Evolutionary conservation across 2,888 invertebrate genomes (phyloP).

Genomic region (Pterobdella sp.): DNA sequence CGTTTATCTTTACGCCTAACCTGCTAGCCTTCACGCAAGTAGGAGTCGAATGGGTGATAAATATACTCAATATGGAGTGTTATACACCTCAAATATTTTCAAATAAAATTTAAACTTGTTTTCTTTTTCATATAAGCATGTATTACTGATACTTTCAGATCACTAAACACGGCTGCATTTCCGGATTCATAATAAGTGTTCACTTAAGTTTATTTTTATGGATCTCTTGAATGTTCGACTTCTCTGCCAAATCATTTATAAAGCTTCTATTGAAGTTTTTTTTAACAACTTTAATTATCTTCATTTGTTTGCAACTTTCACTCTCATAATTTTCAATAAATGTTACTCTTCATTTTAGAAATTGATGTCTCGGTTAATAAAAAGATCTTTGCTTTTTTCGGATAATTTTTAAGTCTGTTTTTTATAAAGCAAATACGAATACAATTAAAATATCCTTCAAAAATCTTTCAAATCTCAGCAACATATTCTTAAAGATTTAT

Average conservation of each 20-base stretch:
- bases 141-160: not conserved
- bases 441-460: no score
- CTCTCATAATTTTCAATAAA: not conserved
- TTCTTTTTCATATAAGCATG: no score
- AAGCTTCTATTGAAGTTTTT: not conserved
- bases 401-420: not conserved
- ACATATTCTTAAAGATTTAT: not conserved
- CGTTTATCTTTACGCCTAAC: constrained; percentile 16
- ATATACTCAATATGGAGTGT: no score
- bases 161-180: not conserved
- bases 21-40: constrained; percentile 11
- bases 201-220: not conserved
- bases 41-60: constrained; percentile 7
- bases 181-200: not conserved
- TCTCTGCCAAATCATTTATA: not conserved
- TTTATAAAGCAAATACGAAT: no score
- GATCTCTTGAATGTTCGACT: not conserved
- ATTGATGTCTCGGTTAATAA: constrained; percentile 12
- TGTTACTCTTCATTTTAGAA: not conserved
- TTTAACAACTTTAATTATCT: not conserved
- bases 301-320: not conserved
- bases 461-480: not conserved
- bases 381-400: constrained; percentile 12
- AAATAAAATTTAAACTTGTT: not conserved
- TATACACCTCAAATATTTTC: no score